Base-by-base conservation (phyloP, 1,140 invertebrate species). In the Catajapyx aquilonaris region DNA sequence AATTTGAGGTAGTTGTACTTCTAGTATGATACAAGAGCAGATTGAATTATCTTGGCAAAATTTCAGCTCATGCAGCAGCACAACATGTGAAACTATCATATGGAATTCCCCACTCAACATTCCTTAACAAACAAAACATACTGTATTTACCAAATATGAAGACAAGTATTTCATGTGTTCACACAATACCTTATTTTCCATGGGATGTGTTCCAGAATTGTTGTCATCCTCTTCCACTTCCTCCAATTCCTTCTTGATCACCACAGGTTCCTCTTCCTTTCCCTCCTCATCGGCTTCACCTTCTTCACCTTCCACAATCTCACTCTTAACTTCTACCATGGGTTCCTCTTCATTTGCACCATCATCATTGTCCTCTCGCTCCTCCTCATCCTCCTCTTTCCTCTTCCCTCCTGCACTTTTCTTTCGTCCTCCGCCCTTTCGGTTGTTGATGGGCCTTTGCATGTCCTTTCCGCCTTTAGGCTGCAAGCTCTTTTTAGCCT, bases 101-200 rank as follows among this genome's bases (percentile, higher is more conserved):
- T n/a, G n/a, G n/a, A n/a, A n/a, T n/a, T n/a, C n/a, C n/a, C n/a
- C n/a, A n/a, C n/a, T n/a, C n/a, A n/a, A n/a, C n/a, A n/a, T n/a
- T n/a, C n/a, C n/a, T n/a, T n/a, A n/a, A n/a, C n/a, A n/a, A n/a
- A n/a, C n/a, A n/a, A n/a, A n/a, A n/a, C n/a, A n/a, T n/a, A n/a
- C n/a, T n/a, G n/a, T n/a, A n/a, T n/a, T n/a, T n/a, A n/a, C n/a
- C n/a, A n/a, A n/a, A n/a, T n/a, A n/a, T n/a, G n/a, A n/a, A n/a
- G n/a, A n/a, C n/a, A n/a, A n/a, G n/a, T n/a, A n/a, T n/a, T n/a
- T n/a, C n/a, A n/a, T n/a, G n/a, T n/a, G n/a, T n/a, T n/a, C n/a
- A n/a, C n/a, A n/a, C n/a, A n/a, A n/a, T n/a, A n/a, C 73, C 32
- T 68, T 65, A 50, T 76, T 74, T 51, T 78, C 73, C 71, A 76